Conservation (phyloP, 2,113 vertebrate species). For the Excalfactoria chinensis region DNA sequence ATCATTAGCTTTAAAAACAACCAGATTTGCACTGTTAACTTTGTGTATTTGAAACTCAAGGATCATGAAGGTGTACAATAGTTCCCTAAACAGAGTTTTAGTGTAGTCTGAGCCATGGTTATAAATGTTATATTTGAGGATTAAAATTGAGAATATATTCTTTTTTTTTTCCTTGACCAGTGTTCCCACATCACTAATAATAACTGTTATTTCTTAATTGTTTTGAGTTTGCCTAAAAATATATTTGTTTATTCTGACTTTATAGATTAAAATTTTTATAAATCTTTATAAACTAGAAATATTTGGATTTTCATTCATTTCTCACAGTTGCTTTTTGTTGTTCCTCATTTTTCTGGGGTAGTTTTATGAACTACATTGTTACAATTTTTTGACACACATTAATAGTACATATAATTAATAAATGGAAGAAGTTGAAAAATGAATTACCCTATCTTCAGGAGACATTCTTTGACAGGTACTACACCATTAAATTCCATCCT, state of each 20-base stretch:
- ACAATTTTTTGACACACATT: background rate
- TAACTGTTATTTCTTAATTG: background rate
- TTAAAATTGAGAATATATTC: background rate
- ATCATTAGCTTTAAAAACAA: background rate
- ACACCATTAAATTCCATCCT: background rate
- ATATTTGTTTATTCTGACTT: background rate
- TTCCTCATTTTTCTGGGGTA: background rate
- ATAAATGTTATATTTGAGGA: background rate
- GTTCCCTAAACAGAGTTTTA: background rate
- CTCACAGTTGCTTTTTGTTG: background rate
- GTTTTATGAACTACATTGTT: background rate
- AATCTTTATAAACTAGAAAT: background rate
- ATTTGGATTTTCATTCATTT: background rate
- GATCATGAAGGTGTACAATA: background rate
- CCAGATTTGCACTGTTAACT: background rate
- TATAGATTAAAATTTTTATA: background rate
- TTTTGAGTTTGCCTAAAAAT: background rate
- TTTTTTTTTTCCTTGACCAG: background rate
- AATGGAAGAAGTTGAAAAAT: background rate
- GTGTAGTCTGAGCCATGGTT: background rate
- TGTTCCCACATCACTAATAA: background rate
- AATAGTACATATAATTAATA: background rate
- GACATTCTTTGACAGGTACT: background rate
- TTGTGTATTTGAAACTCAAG: background rate
- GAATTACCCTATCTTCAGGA: background rate